Evolutionary conservation across 2,888 invertebrate genomes (phyloP).

Genomic region (Calameuta pallipes): DNA sequence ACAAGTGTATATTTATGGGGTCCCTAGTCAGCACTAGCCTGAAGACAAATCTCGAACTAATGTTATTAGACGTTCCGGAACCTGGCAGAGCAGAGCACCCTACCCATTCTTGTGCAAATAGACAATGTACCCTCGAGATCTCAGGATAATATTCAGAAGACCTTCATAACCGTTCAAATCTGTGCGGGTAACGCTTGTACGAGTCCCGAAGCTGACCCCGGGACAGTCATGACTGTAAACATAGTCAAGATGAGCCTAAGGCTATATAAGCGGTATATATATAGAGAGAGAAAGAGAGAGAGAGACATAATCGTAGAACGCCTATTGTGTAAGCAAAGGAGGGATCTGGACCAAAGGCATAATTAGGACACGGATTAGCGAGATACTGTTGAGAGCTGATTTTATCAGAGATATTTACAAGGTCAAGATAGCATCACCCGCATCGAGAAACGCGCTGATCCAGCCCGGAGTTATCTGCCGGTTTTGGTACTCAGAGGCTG

Average conservation of each 20-base stretch:
- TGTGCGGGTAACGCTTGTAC: constrained; percentile 15
- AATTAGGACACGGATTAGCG: constrained; percentile 22
- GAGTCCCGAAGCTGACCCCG: constrained; percentile 17
- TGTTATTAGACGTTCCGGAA: constrained; percentile 47
- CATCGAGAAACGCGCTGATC: constrained; percentile 9
- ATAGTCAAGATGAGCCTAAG: constrained; percentile 13
- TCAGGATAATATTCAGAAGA: constrained; percentile 32
- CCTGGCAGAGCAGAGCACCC: not conserved
- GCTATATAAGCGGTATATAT: not conserved
- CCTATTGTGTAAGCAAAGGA: constrained; percentile 11
- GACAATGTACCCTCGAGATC: constrained; percentile 43
- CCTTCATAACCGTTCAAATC: constrained; percentile 39
- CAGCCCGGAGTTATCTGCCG: constrained; percentile 10
- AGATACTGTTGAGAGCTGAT: constrained; percentile 25
- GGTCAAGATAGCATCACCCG: constrained; percentile 16
- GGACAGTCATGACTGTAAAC: constrained; percentile 22
- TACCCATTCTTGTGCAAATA: constrained; percentile 36
- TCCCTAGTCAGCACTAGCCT: constrained; percentile 25
- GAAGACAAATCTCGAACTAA: constrained; percentile 49
- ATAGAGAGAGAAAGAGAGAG: no score
- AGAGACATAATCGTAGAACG: not conserved
- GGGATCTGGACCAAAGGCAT: constrained; percentile 16
- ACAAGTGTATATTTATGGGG: constrained; percentile 46
- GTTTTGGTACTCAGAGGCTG: not conserved
- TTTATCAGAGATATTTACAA: constrained; percentile 24